Base-by-base conservation (phyloP, 2,113 vertebrate genomes). In the Hemichromis elongatus region DNA sequence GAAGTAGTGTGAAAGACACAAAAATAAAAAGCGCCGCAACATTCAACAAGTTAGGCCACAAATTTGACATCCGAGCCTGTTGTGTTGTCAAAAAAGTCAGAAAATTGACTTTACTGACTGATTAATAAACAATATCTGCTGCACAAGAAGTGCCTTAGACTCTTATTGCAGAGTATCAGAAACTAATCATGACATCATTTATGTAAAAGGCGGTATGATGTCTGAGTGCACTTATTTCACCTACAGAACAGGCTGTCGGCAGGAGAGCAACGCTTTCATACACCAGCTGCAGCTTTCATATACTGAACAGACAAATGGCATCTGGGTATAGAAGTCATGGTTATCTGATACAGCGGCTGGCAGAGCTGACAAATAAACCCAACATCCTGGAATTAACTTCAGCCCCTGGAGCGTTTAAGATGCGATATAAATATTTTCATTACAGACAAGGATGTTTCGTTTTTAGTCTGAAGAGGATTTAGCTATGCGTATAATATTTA, bases 271-370 rank as follows among this genome's bases (percentile, higher is more conserved):
- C 7, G 30, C 57, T 85, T 87, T 89, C 53, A 88, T 82, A 55
- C 87, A 82, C 19, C 83, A 80, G 87, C 87, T 84, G 87, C 55
- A 80, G 42, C 82, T 81, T 86, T 81, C 59, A 81, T 13, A 18
- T 2, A 37, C 9, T 18, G 75, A 88, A 85, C 18, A 85, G 61
- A 77, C 82, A 80, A 88, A 85, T 9, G 57, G 59, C 16, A 14
- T 80, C 81, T 47, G 6, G 26, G 53, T 63, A 50, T 16, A 55
- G 42, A 42, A 83, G 14, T 40, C 82, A 9, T 47, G 66, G 63
- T 82, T 84, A 80, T 88, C 63, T 80, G 83, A 86, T 50, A 9
- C 5, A 1, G 12, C 4, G 12, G 53, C 77, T 56, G 66, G 30
- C 28, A 21, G 4, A 57, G 66, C 55, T 61, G 75, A 83, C 19